A percentile compares a stretch with the other conserved stretches of the same genome.
Evolutionary conservation across 2,797 vertebrate genomes (phyloP).

Genomic region (Siniperca undulata): DNA sequence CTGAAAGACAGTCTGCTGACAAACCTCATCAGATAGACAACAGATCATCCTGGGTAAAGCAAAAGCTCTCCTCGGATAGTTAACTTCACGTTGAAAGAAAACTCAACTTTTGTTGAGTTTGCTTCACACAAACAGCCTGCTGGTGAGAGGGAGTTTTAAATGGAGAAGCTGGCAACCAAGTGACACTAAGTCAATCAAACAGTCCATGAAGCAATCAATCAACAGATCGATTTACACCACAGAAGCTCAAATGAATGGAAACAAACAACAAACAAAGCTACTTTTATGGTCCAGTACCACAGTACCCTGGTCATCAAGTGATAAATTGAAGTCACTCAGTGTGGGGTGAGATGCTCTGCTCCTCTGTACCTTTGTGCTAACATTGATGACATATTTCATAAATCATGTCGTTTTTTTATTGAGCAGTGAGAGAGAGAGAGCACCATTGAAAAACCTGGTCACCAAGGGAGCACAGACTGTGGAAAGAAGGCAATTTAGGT

Average conservation of each 20-base stretch:
- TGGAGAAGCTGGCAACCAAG: constrained; percentile 2
- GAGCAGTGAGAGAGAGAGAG: constrained; percentile 28
- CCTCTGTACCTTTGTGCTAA: constrained; percentile 62
- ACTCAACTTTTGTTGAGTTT: constrained; percentile 52
- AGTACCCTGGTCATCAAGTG: constrained; percentile 47
- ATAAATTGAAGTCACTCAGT: constrained; percentile 61
- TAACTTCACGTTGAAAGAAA: constrained; percentile 39
- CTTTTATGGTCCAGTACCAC: constrained; percentile 18
- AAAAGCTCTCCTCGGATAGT: constrained; percentile 35
- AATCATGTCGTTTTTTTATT: constrained; percentile 65
- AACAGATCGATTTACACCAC: constrained; percentile 11
- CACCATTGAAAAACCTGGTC: constrained; percentile 25
- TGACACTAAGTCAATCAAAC: constrained; percentile 41
- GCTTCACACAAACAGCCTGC: constrained; percentile 19
- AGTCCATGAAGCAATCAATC: constrained; percentile 45
- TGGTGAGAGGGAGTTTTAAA: constrained; percentile 3
- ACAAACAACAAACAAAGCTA: constrained; percentile 34
- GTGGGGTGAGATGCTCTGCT: constrained; percentile 49
- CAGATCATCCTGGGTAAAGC: constrained; percentile 32
- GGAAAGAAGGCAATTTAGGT: constrained; percentile 37
- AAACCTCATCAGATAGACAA: constrained; percentile 43
- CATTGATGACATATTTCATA: constrained; percentile 66
- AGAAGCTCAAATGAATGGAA: constrained; percentile 42
- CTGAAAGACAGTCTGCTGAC: constrained; percentile 45
- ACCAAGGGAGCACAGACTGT: constrained; percentile 33